phyloP scores from a whole-genome alignment of 2,888 invertebrate genomes.

The Siphlonurus alternatus region DNA sequence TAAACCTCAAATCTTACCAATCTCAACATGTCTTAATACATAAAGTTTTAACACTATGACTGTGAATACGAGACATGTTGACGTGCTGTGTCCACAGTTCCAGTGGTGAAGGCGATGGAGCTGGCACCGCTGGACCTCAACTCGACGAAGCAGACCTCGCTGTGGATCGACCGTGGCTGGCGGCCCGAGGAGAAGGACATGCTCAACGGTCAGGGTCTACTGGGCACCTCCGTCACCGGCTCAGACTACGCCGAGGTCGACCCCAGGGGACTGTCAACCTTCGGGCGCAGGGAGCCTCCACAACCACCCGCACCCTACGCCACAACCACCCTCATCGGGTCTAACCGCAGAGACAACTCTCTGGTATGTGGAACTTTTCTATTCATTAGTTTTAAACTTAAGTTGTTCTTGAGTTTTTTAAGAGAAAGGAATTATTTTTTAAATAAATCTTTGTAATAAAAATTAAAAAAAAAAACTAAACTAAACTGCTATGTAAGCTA shows the following conservation, averaged over 20 bases:
- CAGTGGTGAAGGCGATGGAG: constrained; percentile 30
- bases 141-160: constrained; percentile 36
- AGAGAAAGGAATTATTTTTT: neutral
- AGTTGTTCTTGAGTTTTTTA: constrained; percentile 1
- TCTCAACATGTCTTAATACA: no score
- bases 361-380: neutral
- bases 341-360: constrained; percentile 13
- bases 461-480: no score
- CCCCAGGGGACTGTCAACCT: constrained; percentile 45
- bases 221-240: constrained; percentile 33
- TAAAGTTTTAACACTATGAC: no score
- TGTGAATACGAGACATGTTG: no score
- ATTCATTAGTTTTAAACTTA: no score
- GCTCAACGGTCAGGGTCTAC: constrained; percentile 30
- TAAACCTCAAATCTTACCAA: no score
- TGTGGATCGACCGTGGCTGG: constrained; percentile 56
- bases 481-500: no score
- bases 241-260: constrained; percentile 52
- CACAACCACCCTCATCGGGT: constrained; percentile 48
- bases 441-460: no score
- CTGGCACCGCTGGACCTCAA: constrained; percentile 25
- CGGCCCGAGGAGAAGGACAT: constrained; percentile 27
- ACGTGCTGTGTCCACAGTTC: no score
- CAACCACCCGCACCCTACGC: constrained; percentile 53
- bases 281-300: constrained; percentile 35